Conservation (phyloP, 1,140 invertebrate genomes). For the Triops cancriformis region DNA sequence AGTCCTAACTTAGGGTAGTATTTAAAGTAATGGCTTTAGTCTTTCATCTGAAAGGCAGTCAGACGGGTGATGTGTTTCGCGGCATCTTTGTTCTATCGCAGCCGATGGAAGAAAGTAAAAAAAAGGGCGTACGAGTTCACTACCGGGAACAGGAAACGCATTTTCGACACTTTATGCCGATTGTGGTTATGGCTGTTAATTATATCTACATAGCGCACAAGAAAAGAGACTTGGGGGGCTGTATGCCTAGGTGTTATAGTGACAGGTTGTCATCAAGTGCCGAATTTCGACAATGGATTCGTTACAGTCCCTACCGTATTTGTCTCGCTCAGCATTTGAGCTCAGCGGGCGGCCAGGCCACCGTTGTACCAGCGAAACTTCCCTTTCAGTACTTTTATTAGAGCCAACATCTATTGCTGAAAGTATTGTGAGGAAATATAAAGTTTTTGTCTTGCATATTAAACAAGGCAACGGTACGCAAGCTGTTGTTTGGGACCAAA, state of each 20-base stretch:
- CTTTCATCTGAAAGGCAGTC: neutral
- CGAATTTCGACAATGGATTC: constrained; percentile 5
- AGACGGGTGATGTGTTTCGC: neutral
- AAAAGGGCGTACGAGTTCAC: neutral
- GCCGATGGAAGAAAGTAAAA: neutral
- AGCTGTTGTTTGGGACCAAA: neutral
- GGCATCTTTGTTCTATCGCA: neutral
- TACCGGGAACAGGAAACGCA: neutral
- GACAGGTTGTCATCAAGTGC: constrained; percentile 12
- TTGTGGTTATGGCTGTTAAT: constrained; percentile 2
- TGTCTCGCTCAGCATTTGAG: neutral
- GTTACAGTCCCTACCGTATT: neutral
- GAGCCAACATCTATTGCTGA: neutral
- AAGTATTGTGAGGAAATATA: neutral
- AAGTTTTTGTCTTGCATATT: neutral
- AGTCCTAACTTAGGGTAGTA: neutral
- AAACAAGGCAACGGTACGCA: neutral
- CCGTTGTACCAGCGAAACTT: neutral
- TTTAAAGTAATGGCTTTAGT: neutral
- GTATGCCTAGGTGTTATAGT: neutral
- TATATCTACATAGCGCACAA: neutral
- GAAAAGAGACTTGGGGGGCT: neutral
- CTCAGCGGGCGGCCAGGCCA: constrained; percentile 1
- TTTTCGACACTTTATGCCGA: constrained; percentile 1
- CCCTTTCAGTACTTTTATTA: neutral